phyloP scores from a whole-genome alignment of 2,888 invertebrate genomes.

The Rugalucina vietnamica region DNA sequence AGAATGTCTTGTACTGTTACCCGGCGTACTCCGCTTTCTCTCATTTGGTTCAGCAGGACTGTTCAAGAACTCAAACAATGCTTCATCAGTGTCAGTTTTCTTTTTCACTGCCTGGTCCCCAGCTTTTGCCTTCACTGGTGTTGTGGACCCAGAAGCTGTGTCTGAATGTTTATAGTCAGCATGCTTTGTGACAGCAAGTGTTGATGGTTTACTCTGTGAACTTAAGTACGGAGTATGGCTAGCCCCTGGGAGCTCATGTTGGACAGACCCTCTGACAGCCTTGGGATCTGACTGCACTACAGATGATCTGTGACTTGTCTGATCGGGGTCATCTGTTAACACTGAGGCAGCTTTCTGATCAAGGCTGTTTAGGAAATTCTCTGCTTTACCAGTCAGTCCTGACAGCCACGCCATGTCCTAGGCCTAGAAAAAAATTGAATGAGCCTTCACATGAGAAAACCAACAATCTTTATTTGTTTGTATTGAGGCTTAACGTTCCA shows the following conservation, averaged over 20 bases:
- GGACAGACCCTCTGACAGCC: neutral
- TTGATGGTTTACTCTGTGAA: slow-evolving; percentile 9
- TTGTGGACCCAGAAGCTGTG: slow-evolving; percentile 20
- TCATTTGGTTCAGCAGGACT: slow-evolving; percentile 78
- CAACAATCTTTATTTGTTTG: no score
- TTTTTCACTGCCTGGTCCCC: slow-evolving; percentile 56
- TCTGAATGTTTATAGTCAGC: slow-evolving; percentile 41
- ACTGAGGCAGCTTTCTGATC: slow-evolving; percentile 91
- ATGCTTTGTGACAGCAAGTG: slow-evolving; percentile 73
- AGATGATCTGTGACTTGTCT: neutral
- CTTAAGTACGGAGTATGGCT: slow-evolving; percentile 25
- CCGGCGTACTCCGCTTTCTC: slow-evolving; percentile 65
- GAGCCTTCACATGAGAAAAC: no score
- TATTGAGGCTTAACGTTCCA: no score
- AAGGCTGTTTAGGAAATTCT: slow-evolving; percentile 89
- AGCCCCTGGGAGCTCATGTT: neutral
- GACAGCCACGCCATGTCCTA: slow-evolving; percentile 89
- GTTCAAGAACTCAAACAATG: slow-evolving; percentile 84
- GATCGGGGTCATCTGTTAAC: slow-evolving; percentile 54
- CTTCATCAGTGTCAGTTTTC: slow-evolving; percentile 82
- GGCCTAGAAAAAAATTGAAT: neutral
- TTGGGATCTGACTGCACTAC: neutral
- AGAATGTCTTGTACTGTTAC: slow-evolving; percentile 78
- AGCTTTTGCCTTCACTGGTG: slow-evolving; percentile 40
- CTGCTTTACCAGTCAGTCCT: slow-evolving; percentile 90